Conservation (phyloP, 2,888 invertebrate species). For the Elmis aenea region DNA sequence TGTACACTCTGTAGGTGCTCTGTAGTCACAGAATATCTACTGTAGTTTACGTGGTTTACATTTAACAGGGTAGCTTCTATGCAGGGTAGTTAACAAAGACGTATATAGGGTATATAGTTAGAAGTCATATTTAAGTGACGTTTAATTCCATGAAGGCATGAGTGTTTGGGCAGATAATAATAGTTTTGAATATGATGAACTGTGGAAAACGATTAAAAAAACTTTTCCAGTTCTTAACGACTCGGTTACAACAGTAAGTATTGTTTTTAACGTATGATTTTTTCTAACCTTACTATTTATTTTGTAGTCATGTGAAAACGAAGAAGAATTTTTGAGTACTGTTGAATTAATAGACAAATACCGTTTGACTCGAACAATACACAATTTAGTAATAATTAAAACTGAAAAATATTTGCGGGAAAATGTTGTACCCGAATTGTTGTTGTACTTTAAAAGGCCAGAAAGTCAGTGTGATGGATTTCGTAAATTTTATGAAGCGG, state of each 20-base stretch:
- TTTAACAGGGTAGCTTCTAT: too few species aligned
- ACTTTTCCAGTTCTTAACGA: slow-evolving; percentile 38
- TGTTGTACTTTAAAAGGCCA: slow-evolving; percentile 57
- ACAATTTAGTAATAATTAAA: slow-evolving; percentile 45
- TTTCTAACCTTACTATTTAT: slow-evolving; percentile 8
- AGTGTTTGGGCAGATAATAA: too few species aligned
- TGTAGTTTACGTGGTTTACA: too few species aligned
- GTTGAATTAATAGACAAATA: slow-evolving; percentile 36
- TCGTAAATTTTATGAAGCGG: slow-evolving; percentile 61
- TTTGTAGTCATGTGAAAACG: slow-evolving; percentile 28
- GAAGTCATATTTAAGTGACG: too few species aligned
- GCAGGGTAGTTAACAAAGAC: too few species aligned
- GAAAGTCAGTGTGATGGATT: slow-evolving; percentile 57
- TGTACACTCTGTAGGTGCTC: too few species aligned
- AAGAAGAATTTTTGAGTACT: slow-evolving; percentile 41
- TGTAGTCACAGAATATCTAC: too few species aligned
- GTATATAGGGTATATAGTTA: too few species aligned
- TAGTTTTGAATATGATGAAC: slow-evolving; percentile 20
- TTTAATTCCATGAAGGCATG: too few species aligned
- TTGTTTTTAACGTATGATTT: slow-evolving; percentile 1
- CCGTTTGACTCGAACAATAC: slow-evolving; percentile 39
- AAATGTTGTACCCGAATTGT: slow-evolving; percentile 59
- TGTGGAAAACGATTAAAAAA: slow-evolving; percentile 33
- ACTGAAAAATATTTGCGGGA: slow-evolving; percentile 59
- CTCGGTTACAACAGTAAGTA: slow-evolving; percentile 22